phyloP scores from a whole-genome alignment of 2,113 vertebrate species.

The Festucalex cinctus region DNA sequence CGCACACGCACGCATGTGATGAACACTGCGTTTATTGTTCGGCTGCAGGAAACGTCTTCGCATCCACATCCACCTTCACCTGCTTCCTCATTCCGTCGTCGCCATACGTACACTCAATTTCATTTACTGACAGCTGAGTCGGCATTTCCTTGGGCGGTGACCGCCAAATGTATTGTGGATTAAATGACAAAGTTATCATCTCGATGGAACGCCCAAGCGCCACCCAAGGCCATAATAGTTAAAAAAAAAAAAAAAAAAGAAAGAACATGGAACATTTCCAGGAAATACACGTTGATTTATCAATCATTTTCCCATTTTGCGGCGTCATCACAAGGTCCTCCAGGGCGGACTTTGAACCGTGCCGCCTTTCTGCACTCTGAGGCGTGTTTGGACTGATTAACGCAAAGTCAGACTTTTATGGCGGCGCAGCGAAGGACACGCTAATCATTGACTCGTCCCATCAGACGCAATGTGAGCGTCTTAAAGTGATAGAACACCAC shows the following conservation, averaged over 20 bases:
- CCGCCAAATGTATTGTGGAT: no score
- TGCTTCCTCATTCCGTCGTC: background rate
- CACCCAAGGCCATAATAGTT: no score
- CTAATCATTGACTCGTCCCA: slow-evolving; percentile 6
- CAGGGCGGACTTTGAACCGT: background rate
- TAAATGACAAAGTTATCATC: no score
- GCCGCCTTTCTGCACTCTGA: background rate
- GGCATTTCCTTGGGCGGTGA: background rate
- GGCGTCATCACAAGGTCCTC: background rate
- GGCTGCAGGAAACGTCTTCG: slow-evolving; percentile 44
- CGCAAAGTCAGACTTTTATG: slow-evolving; percentile 3
- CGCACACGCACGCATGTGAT: background rate
- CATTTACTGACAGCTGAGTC: background rate
- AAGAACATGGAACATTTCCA: no score
- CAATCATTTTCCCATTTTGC: background rate
- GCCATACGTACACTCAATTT: background rate
- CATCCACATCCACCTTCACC: slow-evolving; percentile 32
- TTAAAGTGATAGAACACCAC: background rate
- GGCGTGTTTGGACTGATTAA: background rate
- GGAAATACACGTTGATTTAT: no score
- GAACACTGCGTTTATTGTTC: slow-evolving; percentile 51
- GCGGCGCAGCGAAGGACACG: background rate
- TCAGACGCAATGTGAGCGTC: background rate
- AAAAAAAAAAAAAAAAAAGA: no score
- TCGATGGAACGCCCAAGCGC: no score